These are phyloP conservation scores for Polydrusus tereticollis DNA, from an alignment of 2,888 invertebrate genomes.

Conservation along the genomic window DNA sequence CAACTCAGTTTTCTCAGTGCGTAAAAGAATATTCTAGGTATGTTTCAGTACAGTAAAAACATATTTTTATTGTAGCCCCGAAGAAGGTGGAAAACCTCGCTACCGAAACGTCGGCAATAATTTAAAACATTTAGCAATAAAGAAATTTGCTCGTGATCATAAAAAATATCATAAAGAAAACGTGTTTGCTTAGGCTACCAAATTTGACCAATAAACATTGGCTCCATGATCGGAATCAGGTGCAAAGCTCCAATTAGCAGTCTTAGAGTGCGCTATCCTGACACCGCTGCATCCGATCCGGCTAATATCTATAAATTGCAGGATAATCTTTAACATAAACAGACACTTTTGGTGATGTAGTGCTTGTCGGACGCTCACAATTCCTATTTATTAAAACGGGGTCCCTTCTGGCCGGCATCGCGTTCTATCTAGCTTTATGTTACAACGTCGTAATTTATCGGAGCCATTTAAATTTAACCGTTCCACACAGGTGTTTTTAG, in stretches of 20 bases:
- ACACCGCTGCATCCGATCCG: constrained; percentile 33
- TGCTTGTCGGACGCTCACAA: constrained; percentile 54
- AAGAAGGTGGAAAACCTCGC: too few species aligned
- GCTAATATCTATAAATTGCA: constrained; percentile 66
- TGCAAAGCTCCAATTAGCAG: constrained; percentile 41
- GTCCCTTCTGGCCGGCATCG: constrained; percentile 36
- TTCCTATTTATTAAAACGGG: constrained; percentile 50
- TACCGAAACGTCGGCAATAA: too few species aligned
- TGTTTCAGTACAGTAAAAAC: too few species aligned
- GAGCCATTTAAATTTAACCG: constrained; percentile 39
- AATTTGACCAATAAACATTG: too few species aligned
- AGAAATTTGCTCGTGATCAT: too few species aligned
- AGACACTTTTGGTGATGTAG: constrained; percentile 64
- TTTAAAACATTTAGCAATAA: too few species aligned
- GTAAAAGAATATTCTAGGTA: too few species aligned
- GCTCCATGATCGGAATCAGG: constrained; percentile 44
- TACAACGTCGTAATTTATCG: constrained; percentile 36
- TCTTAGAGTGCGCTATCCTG: constrained; percentile 23
- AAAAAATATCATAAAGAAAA: too few species aligned
- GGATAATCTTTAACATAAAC: constrained; percentile 66
- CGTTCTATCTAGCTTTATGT: constrained; percentile 26
- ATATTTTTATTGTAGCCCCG: too few species aligned
- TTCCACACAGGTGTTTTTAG: constrained; percentile 42
- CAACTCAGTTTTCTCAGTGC: too few species aligned
- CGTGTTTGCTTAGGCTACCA: too few species aligned